These are phyloP conservation scores for Acyrthosiphon pisum DNA, from an alignment of 1,140 invertebrate species.

Conservation along the genomic window DNA sequence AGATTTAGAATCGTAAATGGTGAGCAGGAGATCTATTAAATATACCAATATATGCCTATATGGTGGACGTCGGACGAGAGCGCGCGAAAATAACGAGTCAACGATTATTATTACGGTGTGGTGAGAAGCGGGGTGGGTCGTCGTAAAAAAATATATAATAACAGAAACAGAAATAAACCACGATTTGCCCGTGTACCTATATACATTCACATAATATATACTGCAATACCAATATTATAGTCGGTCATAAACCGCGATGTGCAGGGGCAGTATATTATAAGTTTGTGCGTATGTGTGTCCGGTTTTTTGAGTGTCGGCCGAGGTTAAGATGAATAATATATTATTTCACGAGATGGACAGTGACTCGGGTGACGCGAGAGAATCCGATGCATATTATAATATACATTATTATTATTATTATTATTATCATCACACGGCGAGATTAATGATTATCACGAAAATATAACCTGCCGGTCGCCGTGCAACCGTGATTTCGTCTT, in stretches of 20 bases:
- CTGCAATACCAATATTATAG: background rate
- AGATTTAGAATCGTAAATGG: slow-evolving; percentile 28
- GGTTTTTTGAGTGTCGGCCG: background rate
- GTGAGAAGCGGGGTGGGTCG: background rate
- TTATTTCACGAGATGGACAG: background rate
- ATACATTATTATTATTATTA: background rate
- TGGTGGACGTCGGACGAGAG: background rate
- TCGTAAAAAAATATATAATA: background rate
- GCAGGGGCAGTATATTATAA: background rate
- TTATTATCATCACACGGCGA: background rate
- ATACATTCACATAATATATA: background rate
- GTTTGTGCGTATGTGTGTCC: background rate
- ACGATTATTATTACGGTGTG: background rate
- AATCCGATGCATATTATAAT: background rate
- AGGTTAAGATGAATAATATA: background rate
- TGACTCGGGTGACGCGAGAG: background rate
- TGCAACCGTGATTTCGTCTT: background rate
- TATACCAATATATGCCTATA: background rate
- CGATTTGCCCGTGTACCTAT: background rate
- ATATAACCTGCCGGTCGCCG: too few species aligned
- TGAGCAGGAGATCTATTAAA: background rate
- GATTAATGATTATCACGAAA: background rate
- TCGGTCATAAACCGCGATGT: background rate
- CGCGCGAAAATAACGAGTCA: background rate
- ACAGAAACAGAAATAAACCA: background rate